Evolutionary conservation across 2,888 invertebrate species (phyloP).

Genomic region (Ophonus ardosiacus): DNA sequence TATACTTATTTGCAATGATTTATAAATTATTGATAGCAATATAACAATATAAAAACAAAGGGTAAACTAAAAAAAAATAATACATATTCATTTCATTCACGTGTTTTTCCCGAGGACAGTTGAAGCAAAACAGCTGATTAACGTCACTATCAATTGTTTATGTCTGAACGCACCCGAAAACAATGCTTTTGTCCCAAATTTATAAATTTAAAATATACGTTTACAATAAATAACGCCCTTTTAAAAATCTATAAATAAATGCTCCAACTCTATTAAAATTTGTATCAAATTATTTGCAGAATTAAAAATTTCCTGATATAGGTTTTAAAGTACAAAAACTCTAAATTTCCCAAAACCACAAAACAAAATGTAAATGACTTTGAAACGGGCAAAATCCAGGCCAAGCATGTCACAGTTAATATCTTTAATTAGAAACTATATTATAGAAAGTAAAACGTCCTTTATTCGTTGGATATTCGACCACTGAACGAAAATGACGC

Average conservation of each 20-base stretch:
- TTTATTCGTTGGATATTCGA: constrained; percentile 10
- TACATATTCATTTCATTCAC: neutral
- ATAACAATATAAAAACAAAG: too few relatives aligned
- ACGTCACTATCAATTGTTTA: neutral
- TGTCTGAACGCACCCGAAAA: constrained; percentile 8
- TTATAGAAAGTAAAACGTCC: constrained; percentile 27
- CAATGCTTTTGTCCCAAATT: constrained; percentile 7
- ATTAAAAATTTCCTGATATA: neutral
- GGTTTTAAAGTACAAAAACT: neutral
- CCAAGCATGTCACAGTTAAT: constrained; percentile 20
- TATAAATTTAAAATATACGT: constrained; percentile 19
- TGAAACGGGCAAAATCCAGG: constrained; percentile 7
- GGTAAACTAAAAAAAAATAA: neutral
- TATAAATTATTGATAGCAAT: too few relatives aligned
- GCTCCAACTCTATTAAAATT: neutral
- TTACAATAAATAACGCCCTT: neutral
- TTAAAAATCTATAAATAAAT: constrained; percentile 15
- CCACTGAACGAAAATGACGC: constrained; percentile 52
- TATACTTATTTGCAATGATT: too few relatives aligned
- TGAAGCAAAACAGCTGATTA: constrained; percentile 18
- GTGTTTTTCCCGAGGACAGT: too few relatives aligned
- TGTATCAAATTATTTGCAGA: neutral
- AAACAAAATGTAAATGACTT: constrained; percentile 29
- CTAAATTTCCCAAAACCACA: neutral
- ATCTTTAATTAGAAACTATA: constrained; percentile 30